Evolutionary conservation across 2,113 vertebrate genomes (phyloP), one percentile per base, ranked within the genome.

Genomic region (Panthera tigris): DNA sequence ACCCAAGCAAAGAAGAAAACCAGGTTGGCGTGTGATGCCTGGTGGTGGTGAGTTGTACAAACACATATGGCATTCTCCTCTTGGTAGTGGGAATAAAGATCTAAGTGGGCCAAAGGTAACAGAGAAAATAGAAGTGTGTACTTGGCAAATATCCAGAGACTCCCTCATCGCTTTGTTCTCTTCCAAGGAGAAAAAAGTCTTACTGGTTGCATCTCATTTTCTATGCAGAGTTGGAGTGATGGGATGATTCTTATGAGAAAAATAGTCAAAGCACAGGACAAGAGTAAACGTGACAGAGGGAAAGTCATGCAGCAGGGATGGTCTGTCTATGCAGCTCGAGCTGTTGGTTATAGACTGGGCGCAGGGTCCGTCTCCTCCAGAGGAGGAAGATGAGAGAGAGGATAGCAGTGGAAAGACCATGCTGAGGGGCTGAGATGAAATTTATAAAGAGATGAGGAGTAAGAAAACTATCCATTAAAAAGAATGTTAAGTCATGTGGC

Each of bases 401-500:
- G 15, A n/a, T 73, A 19, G 9, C 21, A 74, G 33, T 33, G 29
- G 48, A 18, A 68, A 39, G 52, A 21, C 10, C 45, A 31, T 31
- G 18, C n/a, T 52, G 83, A 89, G 33, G 16, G 39, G 79, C 68
- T 65, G 39, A 90, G 65, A 23, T 23, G 90, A 82, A 79, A 9
- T 61, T 63, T 89, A 50, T 41, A 63, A 85, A 79, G n/a, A 90
- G 55, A 89, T 74, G 45, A 97, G 50, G 41, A 91, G 33, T 89
- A 87, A 94, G 82, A 90, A 97, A 97, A 96, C 31, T 55, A 52
- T 93, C 61, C n/a, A 78, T 48, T 48, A 86, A 88, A 29, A 57
- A 83, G 36, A 96, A 89, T 71, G 61, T 89, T 31, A 87, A 94
- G 57, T 87, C 97, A 76, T 88, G 57, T 97, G 96, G 94, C 80